Evolutionary conservation across 2,797 vertebrate species (phyloP).

Genomic region (Lindbergichthys nudifrons): DNA sequence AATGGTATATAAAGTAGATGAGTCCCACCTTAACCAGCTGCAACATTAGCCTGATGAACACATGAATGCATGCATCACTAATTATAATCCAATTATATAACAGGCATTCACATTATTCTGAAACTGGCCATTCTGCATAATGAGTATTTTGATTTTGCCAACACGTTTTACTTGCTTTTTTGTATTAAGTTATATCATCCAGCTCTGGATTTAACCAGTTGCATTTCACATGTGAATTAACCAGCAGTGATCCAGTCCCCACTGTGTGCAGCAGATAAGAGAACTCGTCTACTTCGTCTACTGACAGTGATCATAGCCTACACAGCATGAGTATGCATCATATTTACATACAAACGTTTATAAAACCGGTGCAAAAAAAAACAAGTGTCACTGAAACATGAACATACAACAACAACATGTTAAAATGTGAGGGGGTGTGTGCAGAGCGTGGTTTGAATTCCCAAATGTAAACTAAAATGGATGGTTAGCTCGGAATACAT

Average conservation of each 20-base stretch:
- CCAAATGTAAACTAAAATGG: slow-evolving; percentile 45
- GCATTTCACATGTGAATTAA: background rate
- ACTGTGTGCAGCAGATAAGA: background rate
- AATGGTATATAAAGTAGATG: too few species aligned
- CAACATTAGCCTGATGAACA: too few species aligned
- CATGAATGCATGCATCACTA: too few species aligned
- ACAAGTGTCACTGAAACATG: slow-evolving; percentile 4
- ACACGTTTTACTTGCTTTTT: too few species aligned
- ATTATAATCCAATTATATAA: too few species aligned
- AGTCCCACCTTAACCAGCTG: too few species aligned
- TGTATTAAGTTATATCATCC: too few species aligned
- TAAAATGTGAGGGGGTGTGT: slow-evolving; percentile 33
- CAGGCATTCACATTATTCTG: too few species aligned
- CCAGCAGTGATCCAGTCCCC: background rate
- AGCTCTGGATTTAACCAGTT: too few species aligned
- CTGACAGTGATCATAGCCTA: too few species aligned
- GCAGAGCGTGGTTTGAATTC: slow-evolving; percentile 47
- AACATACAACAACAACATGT: background rate
- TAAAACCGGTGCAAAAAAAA: background rate
- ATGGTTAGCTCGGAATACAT: slow-evolving; percentile 1
- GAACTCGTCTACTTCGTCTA: slow-evolving; percentile 21
- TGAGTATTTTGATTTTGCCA: too few species aligned
- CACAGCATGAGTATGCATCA: background rate
- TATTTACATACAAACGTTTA: background rate
- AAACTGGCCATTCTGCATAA: too few species aligned